Base-by-base conservation (phyloP, 2,888 invertebrate genomes). In the Harmothoe impar region DNA sequence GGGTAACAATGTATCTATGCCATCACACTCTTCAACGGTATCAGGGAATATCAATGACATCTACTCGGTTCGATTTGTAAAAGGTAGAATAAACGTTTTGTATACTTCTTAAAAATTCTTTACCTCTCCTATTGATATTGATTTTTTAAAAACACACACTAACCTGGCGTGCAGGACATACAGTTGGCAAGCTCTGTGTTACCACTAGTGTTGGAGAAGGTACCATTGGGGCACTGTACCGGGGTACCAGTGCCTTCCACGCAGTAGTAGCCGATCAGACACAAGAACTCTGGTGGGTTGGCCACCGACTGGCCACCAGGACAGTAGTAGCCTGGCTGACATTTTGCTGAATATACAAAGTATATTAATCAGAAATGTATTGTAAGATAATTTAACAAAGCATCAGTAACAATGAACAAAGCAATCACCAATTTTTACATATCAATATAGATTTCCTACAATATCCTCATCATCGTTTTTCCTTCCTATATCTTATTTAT, bases 161-260 rank as follows among this genome's bases (percentile, higher is more conserved):
- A 90, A 94, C 95, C 95, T 92, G 94, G 94, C 25, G 95, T 95
- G 91, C 95, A 95, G 33, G 93, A 92, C 90, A 92, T 92, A 90
- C 95, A 95, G 92, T 95, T 94, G 7, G 93, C 92, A 51, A 93
- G 92, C 86, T 94, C 94, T 20, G 93, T 94, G 90, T 94, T 95
- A 35, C 95, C 94, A 0, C 93, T 92, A 29, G 94, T 92, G 92
- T 95, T 95, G 89, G 94, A 94, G 93, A 94, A 95, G 35, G 95
- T 95, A 29, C 95, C 95, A 7, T 93, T 93, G 23, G 94, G 95
- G 88, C 92, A 95, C 92, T 29, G 93, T 89, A 0, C 93, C 92
- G 84, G 95, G 15, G 94, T 93, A 29, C 93, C 91, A 7, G 95
- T 94, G 10, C 94, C 95, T 31, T 92, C 91, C 17, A 91, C 93